Base-by-base conservation (phyloP, 2,888 invertebrate species). In the Andrena praecox region DNA sequence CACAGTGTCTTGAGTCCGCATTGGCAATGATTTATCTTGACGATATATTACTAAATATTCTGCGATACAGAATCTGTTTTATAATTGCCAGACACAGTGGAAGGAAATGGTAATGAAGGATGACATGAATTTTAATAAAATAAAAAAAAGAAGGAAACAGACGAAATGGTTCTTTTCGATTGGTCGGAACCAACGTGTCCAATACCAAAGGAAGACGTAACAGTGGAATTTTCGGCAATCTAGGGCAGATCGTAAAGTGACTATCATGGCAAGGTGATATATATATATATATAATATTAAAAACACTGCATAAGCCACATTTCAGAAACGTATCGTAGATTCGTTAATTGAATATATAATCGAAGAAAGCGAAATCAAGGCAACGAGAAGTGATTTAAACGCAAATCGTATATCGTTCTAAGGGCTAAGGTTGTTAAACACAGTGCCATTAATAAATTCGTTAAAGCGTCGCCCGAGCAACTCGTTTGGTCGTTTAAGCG, bases 231-330 rank as follows among this genome's bases (percentile, higher is more conserved):
- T 77, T 73, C 77, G 69, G 80, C 81, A 84, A 66, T 87, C 84
- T 85, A 90, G 86, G 85, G 83, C 75, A 82, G 82, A 87, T 82
- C 81, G 62, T 88, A 90, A 84, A 85, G 85, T 89, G 88, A 90
- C 87, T 85, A 88, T 91, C 89, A 91, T 91, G 85, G 90, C 88
- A 91, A 86, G 90, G 88, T 90, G 88, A 88, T 87, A 89, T 89
- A 88, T 85, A 76, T 89, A 88, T 85, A 76, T 69, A 85, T 83
- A 67, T 66, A 76, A 89, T 86, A 81, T 82, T 71, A 62, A 87
- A 92, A 91, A 93, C 93, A 93, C 90, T 91, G 92, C 93, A 92
- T 91, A 93, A 93, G 93, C 93, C 90, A 93, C 91, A 92, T 91
- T 85, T 91, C 87, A 91, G 56, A 85, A 86, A 88, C 77, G 80